Percentiles rank a stretch among this genome's conserved stretches.
Conservation (phyloP, 2,888 invertebrate species). For the Zhengitettix transpicula region DNA sequence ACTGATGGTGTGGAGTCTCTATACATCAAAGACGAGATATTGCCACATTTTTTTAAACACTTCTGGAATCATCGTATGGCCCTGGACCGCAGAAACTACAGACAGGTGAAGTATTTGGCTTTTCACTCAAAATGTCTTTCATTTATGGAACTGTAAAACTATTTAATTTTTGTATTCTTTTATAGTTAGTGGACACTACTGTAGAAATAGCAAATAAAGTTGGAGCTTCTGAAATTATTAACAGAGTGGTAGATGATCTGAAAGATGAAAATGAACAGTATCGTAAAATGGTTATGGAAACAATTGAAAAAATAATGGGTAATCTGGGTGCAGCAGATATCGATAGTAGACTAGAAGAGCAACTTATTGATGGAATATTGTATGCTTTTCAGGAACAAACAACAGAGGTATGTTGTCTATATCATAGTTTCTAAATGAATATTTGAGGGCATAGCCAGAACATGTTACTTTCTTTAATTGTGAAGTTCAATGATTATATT, state of each 20-base stretch:
- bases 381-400: slow-evolving; percentile 84
- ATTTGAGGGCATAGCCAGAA: too few relatives aligned
- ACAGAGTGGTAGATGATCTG: slow-evolving; percentile 93
- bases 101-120: slow-evolving; percentile 38
- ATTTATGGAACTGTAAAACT: neutral
- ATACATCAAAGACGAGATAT: slow-evolving; percentile 97
- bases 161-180: slow-evolving; percentile 3
- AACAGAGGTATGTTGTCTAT: slow-evolving; percentile 5
- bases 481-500: too few relatives aligned
- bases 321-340: slow-evolving; percentile 96
- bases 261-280: slow-evolving; percentile 99
- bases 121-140: neutral
- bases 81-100: slow-evolving; percentile 89
- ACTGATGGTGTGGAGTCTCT: slow-evolving; percentile 99
- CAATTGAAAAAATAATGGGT: slow-evolving; percentile 96
- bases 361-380: slow-evolving; percentile 95
- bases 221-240: slow-evolving; percentile 98
- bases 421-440: too few relatives aligned
- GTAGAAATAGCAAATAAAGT: slow-evolving; percentile 99
- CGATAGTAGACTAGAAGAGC: slow-evolving; percentile 94
- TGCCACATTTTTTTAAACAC: slow-evolving; percentile 96
- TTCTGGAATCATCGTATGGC: slow-evolving; percentile 99
- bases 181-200: slow-evolving; percentile 87
- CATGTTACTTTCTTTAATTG: too few relatives aligned
- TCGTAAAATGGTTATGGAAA: slow-evolving; percentile 99